Conservation (phyloP, 1,140 invertebrate genomes). For the Lanistes nyassanus region DNA sequence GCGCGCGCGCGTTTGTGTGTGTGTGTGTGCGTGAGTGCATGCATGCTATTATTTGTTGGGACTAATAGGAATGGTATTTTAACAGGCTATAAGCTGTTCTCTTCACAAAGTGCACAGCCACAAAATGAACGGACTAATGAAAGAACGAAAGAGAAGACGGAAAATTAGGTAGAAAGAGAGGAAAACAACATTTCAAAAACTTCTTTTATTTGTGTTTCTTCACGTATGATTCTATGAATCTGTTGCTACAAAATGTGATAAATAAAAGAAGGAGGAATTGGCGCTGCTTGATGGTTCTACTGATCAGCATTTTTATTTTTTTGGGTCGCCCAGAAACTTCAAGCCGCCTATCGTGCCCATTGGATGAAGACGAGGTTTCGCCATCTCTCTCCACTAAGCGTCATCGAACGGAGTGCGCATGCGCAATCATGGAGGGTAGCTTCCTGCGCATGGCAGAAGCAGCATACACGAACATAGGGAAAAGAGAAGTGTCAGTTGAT, state of each 20-base stretch:
- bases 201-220: neutral
- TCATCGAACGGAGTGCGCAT: constrained; percentile 31
- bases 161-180: too few species aligned
- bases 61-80: neutral
- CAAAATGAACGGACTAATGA: too few species aligned
- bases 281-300: neutral
- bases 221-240: too few species aligned
- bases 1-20: neutral
- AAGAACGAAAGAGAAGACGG: too few species aligned
- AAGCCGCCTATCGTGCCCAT: neutral
- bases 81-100: too few species aligned
- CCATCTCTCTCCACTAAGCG: constrained; percentile 23
- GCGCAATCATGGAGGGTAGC: constrained; percentile 37
- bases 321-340: neutral
- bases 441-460: constrained; percentile 44
- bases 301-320: neutral
- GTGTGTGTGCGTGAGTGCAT: neutral
- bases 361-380: neutral
- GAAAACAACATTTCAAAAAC: neutral
- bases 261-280: neutral
- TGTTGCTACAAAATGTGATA: too few species aligned
- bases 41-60: neutral
- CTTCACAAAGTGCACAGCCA: too few species aligned
- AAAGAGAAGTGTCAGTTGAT: constrained; percentile 34
- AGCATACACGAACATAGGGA: constrained; percentile 45